Base-by-base conservation (phyloP, 2,888 invertebrate genomes). In the Brenthis daphne region DNA sequence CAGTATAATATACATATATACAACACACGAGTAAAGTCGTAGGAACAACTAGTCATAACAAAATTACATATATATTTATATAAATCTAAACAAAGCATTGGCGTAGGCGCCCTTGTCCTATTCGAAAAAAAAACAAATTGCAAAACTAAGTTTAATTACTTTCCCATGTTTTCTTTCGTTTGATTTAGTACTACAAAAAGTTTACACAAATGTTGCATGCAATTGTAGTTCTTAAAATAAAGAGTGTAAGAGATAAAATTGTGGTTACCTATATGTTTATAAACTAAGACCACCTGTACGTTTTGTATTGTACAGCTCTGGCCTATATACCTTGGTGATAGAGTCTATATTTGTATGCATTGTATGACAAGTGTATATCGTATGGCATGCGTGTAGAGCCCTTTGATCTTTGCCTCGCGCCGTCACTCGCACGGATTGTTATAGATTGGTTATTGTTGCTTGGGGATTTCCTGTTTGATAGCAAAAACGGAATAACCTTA, bases 91-190 rank as follows among this genome's bases (percentile, higher is more conserved):
- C 14, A 51, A 61, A 37, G 11, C 53, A 4, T 53, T 20, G 12
- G 16, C 51, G 14, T 6, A 16, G 16, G 16, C 16, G 51, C 51
- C 63, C 33, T 55, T 56, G 47, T 67, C 11, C 51, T 14, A 16
- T 29, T 50, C 12, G 29, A 56, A 54, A 55, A 56, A 54, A 20
- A 48, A 48, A 48, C 24, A 56, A 37, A 24, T 13, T 63, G 56
- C 55, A 67, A 63, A 67, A 63, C 16, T 24, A 37, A 51, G 8
- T 63, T 67, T 67, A 63, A 63, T 63, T 50, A 63, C 63, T 67
- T 55, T 67, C 57, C 57, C 54, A 33, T 55, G 67, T 61, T 67
- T 51, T n/a, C 55, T 67, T 56, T 24, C 55, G 56, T 60, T 61
- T 67, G 50, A 67, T 67, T 61, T 61, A 67, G 24, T 43, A 20